Base-by-base conservation (phyloP, 2,797 vertebrate species). In the Sternotherus odoratus region DNA sequence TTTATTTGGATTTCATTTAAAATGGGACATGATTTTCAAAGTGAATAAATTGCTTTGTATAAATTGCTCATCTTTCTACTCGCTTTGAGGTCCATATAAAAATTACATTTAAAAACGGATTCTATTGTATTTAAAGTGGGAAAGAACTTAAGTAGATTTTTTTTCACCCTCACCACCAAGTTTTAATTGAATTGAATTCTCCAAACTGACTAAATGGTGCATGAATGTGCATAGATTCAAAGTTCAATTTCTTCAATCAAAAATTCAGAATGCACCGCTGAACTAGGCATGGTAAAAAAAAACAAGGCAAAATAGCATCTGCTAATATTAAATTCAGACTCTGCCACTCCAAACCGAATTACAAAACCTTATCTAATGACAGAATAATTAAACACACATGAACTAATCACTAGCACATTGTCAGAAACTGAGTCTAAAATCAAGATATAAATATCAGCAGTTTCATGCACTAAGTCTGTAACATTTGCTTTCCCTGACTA, bases 351-450 rank as follows among this genome's bases (percentile, higher is more conserved):
- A n/a, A 77, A 77, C 66, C 86, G 72, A 87, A 88, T 46, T 46
- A 56, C 81, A 93, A 86, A 95, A 56, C 89, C 72, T 95, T 79
- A 8, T 49, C 63, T 95, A 93, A 93, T 43, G 87, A 95, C 84
- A 80, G 92, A 96, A 92, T 94, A 95, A 97, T 97, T 92, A 92
- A 92, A 54, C 89, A 92, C 60, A 94, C 69, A 88, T 57, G 60
- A 75, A 92, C 77, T 87, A 94, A 82, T 88, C 90, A 60, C 1
- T 63, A 54, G 82, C 80, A 86, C 80, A 17, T 43, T 60, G 87
- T 80, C 48, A 88, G 79, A 95, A 94, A 89, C 1, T 10, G 7
- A 48, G 26, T 57, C 50, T 63, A 1, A 21, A 46, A 79, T 81
- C 84, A 78, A 74, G 43, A 50, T 12, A 56, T 26, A n/a, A 77